Base-by-base conservation (phyloP, 2,797 vertebrate genomes). In the Halcyon smyrnensis region DNA sequence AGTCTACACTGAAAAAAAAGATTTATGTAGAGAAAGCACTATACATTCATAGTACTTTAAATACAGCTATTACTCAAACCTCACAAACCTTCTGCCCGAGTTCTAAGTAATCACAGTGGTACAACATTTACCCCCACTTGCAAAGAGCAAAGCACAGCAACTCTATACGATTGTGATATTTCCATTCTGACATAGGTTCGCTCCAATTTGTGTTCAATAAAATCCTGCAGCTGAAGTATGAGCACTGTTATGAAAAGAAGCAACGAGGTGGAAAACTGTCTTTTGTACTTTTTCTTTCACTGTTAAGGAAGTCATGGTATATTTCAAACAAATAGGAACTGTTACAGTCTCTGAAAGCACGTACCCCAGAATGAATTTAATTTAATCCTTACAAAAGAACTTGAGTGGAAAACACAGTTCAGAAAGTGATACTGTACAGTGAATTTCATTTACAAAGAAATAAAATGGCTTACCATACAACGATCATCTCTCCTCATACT, bases 321-420 rank as follows among this genome's bases (percentile, higher is more conserved):
- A 92, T 96, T 97, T 97, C 95, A 97, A 95, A 97, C 39, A 93
- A 88, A 94, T 53, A 95, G 76, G 71, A 97, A 96, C 51, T 92
- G 71, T 85, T 96, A 87, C 50, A 91, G 50, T 95, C 76, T 96
- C 77, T 90, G 74, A 96, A 97, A 95, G 74, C 74, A 86, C 62
- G 63, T 94, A 95, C 51, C 21, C 63, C 90, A 51, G 86, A 97
- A 97, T 95, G 82, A 97, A 98, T 96, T 97, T 97, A 97, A 97
- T 97, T 97, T 97, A 96, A 98, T 97, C 90, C 81, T 97, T 95
- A 97, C 91, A 94, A 97, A 97, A 93, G 73, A 98, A 96, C 87
- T 96, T 98, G 93, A 97, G 90, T 96, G 91, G 91, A 97, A 98
- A 98, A 94, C 89, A 95, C 43, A 96, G 92, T 95, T 97, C 96